phyloP scores from a whole-genome alignment of 1,140 invertebrate species.

The Bombus confusus region DNA sequence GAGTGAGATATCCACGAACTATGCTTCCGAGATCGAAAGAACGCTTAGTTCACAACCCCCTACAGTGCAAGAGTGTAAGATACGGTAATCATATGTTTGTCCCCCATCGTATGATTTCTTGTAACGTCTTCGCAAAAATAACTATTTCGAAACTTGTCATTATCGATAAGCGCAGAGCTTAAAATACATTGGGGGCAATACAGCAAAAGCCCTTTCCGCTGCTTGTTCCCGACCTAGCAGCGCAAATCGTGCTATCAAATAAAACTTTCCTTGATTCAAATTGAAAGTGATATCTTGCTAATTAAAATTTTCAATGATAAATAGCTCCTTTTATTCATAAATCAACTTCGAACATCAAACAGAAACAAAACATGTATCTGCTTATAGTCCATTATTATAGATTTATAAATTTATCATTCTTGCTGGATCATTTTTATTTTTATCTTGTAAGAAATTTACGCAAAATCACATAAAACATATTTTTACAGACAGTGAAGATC shows the following conservation, averaged over 20 bases:
- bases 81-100: neutral
- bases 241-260: neutral
- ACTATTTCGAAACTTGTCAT: neutral
- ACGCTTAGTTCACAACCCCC: too few relatives aligned
- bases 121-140: neutral
- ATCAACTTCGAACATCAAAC: too few relatives aligned
- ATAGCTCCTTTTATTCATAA: too few relatives aligned
- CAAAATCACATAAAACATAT: neutral
- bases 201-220: neutral
- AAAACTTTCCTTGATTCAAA: too few relatives aligned
- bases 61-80: too few relatives aligned
- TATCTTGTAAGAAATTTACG: neutral
- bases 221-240: too few relatives aligned
- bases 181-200: neutral
- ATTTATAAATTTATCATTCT: too few relatives aligned
- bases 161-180: neutral
- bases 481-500: constrained; percentile 54
- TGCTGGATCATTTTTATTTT: neutral
- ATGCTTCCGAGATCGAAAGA: too few relatives aligned
- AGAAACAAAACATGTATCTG: too few relatives aligned
- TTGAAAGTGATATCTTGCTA: too few relatives aligned
- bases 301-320: too few relatives aligned
- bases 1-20: neutral
- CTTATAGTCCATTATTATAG: too few relatives aligned
- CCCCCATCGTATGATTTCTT: neutral